Conservation (phyloP, 2,797 vertebrate species). For the Tadarida brasiliensis region DNA sequence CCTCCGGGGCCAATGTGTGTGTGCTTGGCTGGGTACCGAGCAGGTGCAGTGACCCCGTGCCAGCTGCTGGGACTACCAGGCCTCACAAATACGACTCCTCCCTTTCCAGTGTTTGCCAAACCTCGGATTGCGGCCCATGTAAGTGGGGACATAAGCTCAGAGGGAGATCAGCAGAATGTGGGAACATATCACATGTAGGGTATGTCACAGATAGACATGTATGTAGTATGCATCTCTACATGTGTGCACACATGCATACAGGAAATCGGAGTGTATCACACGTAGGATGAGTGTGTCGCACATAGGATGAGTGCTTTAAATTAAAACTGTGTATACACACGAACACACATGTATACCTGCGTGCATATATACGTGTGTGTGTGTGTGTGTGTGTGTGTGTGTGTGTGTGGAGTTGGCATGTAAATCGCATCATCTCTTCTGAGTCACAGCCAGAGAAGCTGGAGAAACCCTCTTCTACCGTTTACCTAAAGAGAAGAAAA, state of each 20-base stretch:
- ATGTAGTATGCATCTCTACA: background rate
- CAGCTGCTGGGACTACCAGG: rapidly evolving
- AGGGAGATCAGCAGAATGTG: background rate
- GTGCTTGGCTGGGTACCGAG: background rate
- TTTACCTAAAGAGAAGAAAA: constrained; percentile 36
- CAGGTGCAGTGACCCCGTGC: background rate
- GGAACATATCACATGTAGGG: rapidly evolving
- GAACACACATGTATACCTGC: no score
- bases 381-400: background rate
- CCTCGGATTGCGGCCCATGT: background rate
- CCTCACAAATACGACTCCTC: no score
- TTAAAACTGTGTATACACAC: background rate
- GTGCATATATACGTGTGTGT: background rate
- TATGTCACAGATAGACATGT: background rate
- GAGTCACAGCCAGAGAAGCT: background rate
- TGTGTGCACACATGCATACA: no score
- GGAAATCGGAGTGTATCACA: background rate
- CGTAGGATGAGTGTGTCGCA: background rate
- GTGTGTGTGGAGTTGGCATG: background rate
- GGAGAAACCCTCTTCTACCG: background rate
- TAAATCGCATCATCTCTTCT: background rate
- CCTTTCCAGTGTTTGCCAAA: background rate
- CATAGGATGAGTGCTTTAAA: background rate
- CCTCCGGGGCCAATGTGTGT: no score
- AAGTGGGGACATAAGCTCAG: background rate